Percentiles rank a stretch among this genome's conserved stretches.
phyloP scores from a whole-genome alignment of 2,888 invertebrate genomes.

The Plemyria rubiginata region DNA sequence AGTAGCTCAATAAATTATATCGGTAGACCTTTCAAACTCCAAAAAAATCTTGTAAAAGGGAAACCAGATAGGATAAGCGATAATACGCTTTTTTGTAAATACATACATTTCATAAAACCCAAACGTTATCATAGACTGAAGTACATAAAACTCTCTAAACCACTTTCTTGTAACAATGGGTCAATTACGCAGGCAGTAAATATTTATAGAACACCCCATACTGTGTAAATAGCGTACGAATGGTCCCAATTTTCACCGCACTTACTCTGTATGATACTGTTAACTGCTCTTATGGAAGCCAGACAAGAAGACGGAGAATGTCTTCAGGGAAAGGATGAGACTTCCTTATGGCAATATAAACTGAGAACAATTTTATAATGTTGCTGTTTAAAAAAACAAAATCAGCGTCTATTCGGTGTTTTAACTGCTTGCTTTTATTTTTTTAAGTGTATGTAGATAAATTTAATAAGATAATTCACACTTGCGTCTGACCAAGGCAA shows the following conservation, averaged over 20 bases:
- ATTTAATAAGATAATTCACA: too few species aligned
- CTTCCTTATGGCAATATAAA: conserved; percentile 9
- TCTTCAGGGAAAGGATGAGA: conserved; percentile 48
- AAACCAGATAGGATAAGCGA: too few species aligned
- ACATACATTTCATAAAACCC: too few species aligned
- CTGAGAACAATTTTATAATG: background rate
- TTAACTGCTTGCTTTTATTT: too few species aligned
- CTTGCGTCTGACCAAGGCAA: too few species aligned
- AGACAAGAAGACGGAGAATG: conserved; percentile 55
- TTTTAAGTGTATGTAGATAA: too few species aligned
- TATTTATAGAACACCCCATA: conserved; percentile 49
- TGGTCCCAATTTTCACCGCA: conserved; percentile 48
- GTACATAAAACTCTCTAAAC: background rate
- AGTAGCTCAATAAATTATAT: too few species aligned
- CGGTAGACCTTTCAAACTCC: too few species aligned
- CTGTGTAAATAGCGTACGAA: conserved; percentile 46
- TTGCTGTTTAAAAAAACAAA: background rate
- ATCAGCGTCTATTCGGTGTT: too few species aligned
- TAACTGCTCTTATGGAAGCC: conserved; percentile 59
- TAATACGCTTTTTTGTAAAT: too few species aligned
- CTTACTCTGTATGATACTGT: conserved; percentile 43
- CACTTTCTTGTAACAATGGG: conserved; percentile 15
- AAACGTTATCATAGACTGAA: too few species aligned
- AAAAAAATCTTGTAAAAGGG: too few species aligned
- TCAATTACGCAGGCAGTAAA: conserved; percentile 44